Base-by-base conservation (phyloP, 2,113 vertebrate species). In the Tautogolabrus adspersus region DNA sequence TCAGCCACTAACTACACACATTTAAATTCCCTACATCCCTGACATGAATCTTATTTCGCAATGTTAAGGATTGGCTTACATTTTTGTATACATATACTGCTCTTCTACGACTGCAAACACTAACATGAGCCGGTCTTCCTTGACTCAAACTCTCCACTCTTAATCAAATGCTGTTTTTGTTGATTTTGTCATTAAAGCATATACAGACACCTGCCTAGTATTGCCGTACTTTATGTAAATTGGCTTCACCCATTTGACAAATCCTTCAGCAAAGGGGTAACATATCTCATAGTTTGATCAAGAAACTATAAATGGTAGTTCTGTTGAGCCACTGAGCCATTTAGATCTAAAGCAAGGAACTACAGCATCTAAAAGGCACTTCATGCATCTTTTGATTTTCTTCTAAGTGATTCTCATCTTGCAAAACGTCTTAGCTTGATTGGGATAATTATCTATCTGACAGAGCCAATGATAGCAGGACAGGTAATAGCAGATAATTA, bases 401-500 rank as follows among this genome's bases (percentile, higher is more conserved):
- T 76, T 72, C 3, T 42, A 74, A 51, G 62, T 46, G 56, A 73
- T 59, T 59, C 61, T 76, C 66, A 63, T 87, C 64, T 63, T 73
- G 56, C 40, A 51, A 30, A 70, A 64, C 44, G 54, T 75, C 68
- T 75, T 57, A 18, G 49, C 69, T 62, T 80, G 87, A 90, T 87
- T 81, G 51, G 74, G 59, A 67, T 89, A 91, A 90, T 92, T 92
- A 83, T 54, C 69, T 66, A 46, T 79, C 34, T 80, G 87, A 76
- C 64, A 75, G 74, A 78, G 78, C 78, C 85, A 76, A 70, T 80
- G 89, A 87, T 83, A 80, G 81, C 58, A 81, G 80, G 64, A 81
- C 87, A 90, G 89, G 87, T 88, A 90, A 93, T 89, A 72, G 71
- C 72, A 71, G 75, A 67, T 90, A 89, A 92, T 93, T 87, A 90